phyloP scores from a whole-genome alignment of 2,113 vertebrate species.

The Ailurus styani region DNA sequence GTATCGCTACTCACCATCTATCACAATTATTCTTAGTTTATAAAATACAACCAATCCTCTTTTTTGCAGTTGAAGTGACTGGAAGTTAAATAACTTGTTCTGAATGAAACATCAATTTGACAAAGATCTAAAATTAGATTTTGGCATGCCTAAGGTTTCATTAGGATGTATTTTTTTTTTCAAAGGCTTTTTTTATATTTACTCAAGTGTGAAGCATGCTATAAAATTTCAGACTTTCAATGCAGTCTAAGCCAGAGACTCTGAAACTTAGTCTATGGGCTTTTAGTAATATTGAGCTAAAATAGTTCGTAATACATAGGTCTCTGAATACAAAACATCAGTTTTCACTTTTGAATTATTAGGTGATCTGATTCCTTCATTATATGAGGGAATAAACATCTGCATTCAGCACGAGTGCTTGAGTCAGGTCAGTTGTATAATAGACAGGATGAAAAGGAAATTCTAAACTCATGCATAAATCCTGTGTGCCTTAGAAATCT shows the following conservation, averaged over 20 bases:
- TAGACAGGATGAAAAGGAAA: neutral
- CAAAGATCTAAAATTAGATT: neutral
- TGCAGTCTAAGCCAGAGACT: neutral
- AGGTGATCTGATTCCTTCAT: neutral
- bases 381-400: neutral
- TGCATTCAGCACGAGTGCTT: neutral
- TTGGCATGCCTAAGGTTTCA: neutral
- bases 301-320: neutral
- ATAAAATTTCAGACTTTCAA: neutral
- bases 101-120: neutral
- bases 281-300: neutral
- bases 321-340: neutral
- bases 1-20: neutral
- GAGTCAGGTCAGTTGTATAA: neutral
- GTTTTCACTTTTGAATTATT: neutral
- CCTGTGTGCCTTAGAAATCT: neutral
- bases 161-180: neutral
- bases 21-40: neutral
- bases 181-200: neutral
- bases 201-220: neutral
- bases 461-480: neutral
- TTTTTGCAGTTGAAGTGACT: neutral
- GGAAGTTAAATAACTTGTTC: neutral
- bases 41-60: neutral
- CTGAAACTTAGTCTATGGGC: neutral